Percentiles rank a stretch among this genome's conserved stretches.
Conservation (phyloP, 2,888 invertebrate species). For the Lomographa bimaculata region DNA sequence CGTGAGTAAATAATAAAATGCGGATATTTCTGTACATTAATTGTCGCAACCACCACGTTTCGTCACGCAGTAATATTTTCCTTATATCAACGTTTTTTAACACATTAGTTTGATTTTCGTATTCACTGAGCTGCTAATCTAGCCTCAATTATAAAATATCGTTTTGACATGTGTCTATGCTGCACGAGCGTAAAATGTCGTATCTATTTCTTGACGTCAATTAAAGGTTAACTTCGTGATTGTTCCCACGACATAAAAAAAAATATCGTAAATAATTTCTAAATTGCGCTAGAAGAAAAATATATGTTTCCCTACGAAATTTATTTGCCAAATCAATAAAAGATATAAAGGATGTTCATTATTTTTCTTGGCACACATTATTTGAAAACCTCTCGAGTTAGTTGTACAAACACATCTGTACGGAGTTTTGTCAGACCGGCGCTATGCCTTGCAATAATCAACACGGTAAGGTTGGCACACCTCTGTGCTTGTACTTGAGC, state of each 20-base stretch:
- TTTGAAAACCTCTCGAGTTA: constrained; percentile 48
- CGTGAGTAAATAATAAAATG: too few species aligned
- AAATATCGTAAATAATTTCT: too few species aligned
- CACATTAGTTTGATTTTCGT: too few species aligned
- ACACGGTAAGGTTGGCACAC: constrained; percentile 26
- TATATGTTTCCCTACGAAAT: constrained; percentile 8
- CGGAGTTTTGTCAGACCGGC: constrained; percentile 27
- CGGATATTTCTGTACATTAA: too few species aligned
- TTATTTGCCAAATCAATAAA: constrained; percentile 27
- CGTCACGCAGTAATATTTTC: too few species aligned
- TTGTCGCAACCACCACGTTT: too few species aligned
- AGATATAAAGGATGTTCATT: constrained; percentile 32
- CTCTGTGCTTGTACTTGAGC: constrained; percentile 32
- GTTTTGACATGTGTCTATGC: constrained; percentile 8
- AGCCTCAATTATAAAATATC: constrained; percentile 9
- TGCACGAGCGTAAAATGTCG: constrained; percentile 4
- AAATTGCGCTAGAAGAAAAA: too few species aligned
- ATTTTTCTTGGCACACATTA: constrained; percentile 45
- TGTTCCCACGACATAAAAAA: not conserved
- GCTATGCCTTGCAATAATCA: constrained; percentile 28
- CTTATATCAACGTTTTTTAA: too few species aligned
- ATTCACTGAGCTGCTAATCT: too few species aligned
- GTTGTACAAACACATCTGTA: constrained; percentile 40
- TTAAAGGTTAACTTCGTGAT: constrained; percentile 7
- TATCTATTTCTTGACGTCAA: constrained; percentile 8